Percentiles rank a stretch among this genome's conserved stretches.
These are phyloP conservation scores for Amphipyra tragopoginis DNA, from an alignment of 2,888 invertebrate genomes.

Conservation along the genomic window DNA sequence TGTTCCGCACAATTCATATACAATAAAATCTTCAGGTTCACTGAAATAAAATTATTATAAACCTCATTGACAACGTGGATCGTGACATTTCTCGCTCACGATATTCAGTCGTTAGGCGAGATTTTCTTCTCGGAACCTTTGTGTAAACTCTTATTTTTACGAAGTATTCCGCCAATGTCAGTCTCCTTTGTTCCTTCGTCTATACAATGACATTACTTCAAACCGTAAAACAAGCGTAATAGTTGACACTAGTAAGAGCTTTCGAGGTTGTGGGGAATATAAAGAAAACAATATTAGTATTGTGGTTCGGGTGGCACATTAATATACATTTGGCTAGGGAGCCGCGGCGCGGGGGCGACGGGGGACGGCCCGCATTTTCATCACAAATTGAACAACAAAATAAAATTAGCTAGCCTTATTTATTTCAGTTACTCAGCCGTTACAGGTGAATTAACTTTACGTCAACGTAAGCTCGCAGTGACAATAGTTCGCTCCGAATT, in stretches of 20 bases:
- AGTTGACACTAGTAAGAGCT: slow-evolving; percentile 85
- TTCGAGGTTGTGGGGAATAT: slow-evolving; percentile 79
- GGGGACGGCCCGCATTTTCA: slow-evolving; percentile 75
- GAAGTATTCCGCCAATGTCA: slow-evolving; percentile 58
- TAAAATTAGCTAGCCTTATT: slow-evolving; percentile 75
- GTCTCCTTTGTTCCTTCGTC: slow-evolving; percentile 65
- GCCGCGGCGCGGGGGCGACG: slow-evolving; percentile 48
- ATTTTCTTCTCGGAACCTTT: slow-evolving; percentile 60
- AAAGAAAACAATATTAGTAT: slow-evolving; percentile 86
- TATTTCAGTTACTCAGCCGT: slow-evolving; percentile 59
- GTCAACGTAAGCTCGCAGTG: slow-evolving; percentile 37
- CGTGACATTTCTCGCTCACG: slow-evolving; percentile 58
- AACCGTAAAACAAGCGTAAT: slow-evolving; percentile 80
- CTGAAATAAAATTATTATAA: slow-evolving; percentile 58
- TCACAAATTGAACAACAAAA: slow-evolving; percentile 82
- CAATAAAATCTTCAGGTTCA: slow-evolving; percentile 43
- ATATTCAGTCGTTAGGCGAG: slow-evolving; percentile 62
- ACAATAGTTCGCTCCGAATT: slow-evolving; percentile 42
- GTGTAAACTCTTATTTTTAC: slow-evolving; percentile 62
- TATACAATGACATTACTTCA: slow-evolving; percentile 75
- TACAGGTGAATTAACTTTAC: slow-evolving; percentile 56
- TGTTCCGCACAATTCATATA: slow-evolving; percentile 22
- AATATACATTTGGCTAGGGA: slow-evolving; percentile 85
- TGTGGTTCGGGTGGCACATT: slow-evolving; percentile 83
- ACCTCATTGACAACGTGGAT: slow-evolving; percentile 47